Base-by-base conservation (phyloP, 1,140 invertebrate genomes). In the Drosophila hydei region DNA sequence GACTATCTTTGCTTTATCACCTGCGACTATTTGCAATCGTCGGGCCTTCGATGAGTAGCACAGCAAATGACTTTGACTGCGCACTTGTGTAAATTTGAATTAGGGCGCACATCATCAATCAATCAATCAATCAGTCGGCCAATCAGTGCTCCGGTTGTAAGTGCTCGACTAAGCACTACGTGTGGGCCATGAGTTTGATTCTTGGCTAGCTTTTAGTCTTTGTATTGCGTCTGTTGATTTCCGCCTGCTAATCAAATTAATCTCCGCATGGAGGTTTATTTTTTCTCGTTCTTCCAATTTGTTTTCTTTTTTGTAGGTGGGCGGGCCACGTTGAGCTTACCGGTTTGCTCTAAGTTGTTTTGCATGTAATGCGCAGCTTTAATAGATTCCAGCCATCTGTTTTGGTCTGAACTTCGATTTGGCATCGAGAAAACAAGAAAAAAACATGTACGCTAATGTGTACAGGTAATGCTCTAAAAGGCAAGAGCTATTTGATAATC, bases 231-330 rank as follows among this genome's bases (percentile, higher is more conserved):
- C 47, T 50, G 45, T 59, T 21, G 54, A 50, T 45, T 87, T 85
- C 81, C 81, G 81, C 81, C 77, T 77, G 83, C 74, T 81, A 85
- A 85, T 87, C 80, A 81, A 87, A 81, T 77, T 75, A 77, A 72
- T 72, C 79, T 61, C 63, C 51, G 50, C 48, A 40, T 61, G 38
- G 30, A 55, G 33, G 23, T 50, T 67, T 55, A 27, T 58, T 23
- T 59, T 36, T 74, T 58, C 30, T 60, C 21, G 19, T 54, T 16
- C 36, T 36, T 60, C 33, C 12, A 7, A 21, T 54, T 21, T 55
- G 21, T 18, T 14, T 14, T 54, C 50, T 63, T 30, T 23, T 64
- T 72, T 71, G 55, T 56, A 61, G 67, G 55, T 71, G 61, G 68
- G 52, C 54, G 47, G 30, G 18, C 19, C 25, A 51, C 25, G 23